phyloP scores from a whole-genome alignment of 2,888 invertebrate species.

The Tetropium fuscum region DNA sequence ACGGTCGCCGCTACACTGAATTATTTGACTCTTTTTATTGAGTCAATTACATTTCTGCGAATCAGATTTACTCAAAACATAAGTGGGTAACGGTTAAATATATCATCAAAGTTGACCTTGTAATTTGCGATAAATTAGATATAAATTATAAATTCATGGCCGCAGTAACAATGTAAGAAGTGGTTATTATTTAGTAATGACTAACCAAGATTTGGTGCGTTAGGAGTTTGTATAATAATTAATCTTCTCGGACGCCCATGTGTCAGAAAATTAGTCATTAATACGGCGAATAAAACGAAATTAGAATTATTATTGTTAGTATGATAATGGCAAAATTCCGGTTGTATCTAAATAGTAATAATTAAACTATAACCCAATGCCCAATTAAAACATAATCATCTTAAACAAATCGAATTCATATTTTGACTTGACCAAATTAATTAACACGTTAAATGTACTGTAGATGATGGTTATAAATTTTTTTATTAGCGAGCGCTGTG shows the following conservation, averaged over 20 bases:
- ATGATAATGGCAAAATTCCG: too few species aligned
- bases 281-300: too few species aligned
- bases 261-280: too few species aligned
- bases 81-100: constrained; percentile 23
- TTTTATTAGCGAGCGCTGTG: too few species aligned
- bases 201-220: background rate
- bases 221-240: background rate
- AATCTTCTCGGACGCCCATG: background rate
- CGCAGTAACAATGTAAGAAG: background rate
- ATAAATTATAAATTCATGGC: constrained; percentile 28
- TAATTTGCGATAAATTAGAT: constrained; percentile 37
- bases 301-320: too few species aligned
- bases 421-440: constrained; percentile 8
- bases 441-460: constrained; percentile 3
- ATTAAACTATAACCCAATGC: constrained; percentile 10
- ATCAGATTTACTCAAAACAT: constrained; percentile 29
- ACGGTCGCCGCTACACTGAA: background rate
- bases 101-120: constrained; percentile 35
- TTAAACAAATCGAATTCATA: constrained; percentile 12
- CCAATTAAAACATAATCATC: constrained; percentile 2
- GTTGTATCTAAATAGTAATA: too few species aligned
- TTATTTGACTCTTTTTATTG: constrained; percentile 10
- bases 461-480: too few species aligned
- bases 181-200: constrained; percentile 10
- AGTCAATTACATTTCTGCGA: constrained; percentile 29